A percentile compares a stretch with the other conserved stretches of the same genome.
These are phyloP conservation scores for Zaprionus camerounensis DNA, from an alignment of 1,140 invertebrate genomes.

Conservation along the genomic window DNA sequence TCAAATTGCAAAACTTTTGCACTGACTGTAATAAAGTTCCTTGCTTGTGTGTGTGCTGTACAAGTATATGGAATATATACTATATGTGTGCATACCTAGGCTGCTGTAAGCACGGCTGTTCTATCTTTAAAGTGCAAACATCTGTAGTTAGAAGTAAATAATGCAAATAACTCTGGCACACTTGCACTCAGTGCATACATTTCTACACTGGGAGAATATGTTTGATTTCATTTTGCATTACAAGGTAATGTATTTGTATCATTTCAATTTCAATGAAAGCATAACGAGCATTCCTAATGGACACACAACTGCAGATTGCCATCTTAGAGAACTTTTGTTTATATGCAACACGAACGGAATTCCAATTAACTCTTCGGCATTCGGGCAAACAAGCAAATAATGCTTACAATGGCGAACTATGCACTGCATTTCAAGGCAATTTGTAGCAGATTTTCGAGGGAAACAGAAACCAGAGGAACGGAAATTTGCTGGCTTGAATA, in stretches of 20 bases:
- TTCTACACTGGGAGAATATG: constrained; percentile 22
- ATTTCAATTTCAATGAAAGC: neutral
- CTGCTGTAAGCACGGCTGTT: constrained; percentile 13
- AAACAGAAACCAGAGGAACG: neutral
- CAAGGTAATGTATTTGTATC: neutral
- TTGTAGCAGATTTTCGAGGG: neutral
- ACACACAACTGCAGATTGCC: neutral
- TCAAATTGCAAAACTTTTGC: constrained; percentile 48
- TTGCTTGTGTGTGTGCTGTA: neutral
- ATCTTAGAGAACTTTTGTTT: constrained; percentile 3
- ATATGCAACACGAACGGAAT: constrained; percentile 59
- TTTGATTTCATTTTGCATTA: neutral
- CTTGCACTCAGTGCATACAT: neutral
- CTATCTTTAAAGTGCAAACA: constrained; percentile 30
- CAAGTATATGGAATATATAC: neutral
- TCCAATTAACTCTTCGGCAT: constrained; percentile 66
- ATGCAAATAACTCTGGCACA: constrained; percentile 38
- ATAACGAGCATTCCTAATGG: neutral
- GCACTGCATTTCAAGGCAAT: constrained; percentile 13
- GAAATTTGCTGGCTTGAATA: too few relatives aligned
- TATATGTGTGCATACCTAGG: constrained; percentile 48
- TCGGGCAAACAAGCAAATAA: constrained; percentile 33
- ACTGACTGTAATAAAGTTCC: constrained; percentile 35
- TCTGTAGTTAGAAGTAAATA: constrained; percentile 33
- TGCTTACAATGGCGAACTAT: constrained; percentile 32